Base-by-base conservation (phyloP, 2,888 invertebrate genomes). In the Polydesmus complanatus region DNA sequence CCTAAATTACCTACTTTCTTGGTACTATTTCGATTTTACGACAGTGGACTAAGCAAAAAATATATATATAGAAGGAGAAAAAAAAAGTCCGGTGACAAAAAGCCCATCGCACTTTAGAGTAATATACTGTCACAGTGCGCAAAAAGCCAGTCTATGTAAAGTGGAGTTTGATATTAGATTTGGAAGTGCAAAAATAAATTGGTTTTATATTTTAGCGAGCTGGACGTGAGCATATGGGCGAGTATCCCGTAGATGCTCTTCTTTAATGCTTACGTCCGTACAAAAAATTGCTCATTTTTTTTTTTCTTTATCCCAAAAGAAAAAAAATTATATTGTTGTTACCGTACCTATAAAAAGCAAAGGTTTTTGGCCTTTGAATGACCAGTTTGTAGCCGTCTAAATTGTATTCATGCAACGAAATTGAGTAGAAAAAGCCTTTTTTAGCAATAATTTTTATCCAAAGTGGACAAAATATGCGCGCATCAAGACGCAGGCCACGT, bases 271-370 rank as follows among this genome's bases (percentile, higher is more conserved):
- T 37, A 37, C 8, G 37, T 37, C 37, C 37, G 8, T 37, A 37
- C 14, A 37, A 37, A 37, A 37, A 37, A 5, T 8, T 37, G 5
- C 5, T 37, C 37, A 8, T 8, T 37, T 8, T 37, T 8, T 37
- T 14, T 37, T 37, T 5, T 14, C 8, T 37, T 8, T 14, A 37
- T 8, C 37, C 5, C 37, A 37, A 37, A 37, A 37, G n/a, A n/a
- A n/a, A n/a, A n/a, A n/a, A n/a, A n/a, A n/a, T n/a, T n/a, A n/a
- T n/a, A n/a, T n/a, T n/a, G n/a, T n/a, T 54, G 27, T 3, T 27
- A 37, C 23, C 47, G 25, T 54, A 60, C 25, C 27, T 55, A 60
- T 48, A 37, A 27, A n/a, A n/a, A 58, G 61, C 61, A 60, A 37
- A 37, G 37, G 37, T 5, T 37, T 37, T 37, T 37, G 5, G 37